Evolutionary conservation across 2,113 vertebrate genomes (phyloP).

Genomic region (Zosterops lateralis): DNA sequence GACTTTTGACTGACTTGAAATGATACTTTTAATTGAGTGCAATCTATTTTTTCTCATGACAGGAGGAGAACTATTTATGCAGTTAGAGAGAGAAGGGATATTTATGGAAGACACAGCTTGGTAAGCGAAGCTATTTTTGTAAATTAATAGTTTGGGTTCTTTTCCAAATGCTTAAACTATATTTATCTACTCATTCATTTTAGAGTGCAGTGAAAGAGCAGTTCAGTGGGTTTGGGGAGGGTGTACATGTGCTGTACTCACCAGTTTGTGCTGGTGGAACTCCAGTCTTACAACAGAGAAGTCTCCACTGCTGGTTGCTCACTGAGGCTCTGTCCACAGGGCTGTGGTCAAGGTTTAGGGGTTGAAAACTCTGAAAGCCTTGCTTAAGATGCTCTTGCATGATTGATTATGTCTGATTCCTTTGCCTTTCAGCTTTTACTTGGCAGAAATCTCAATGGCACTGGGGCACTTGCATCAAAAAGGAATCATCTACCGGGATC

Average conservation of each 20-base stretch:
- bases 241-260: background rate
- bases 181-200: background rate
- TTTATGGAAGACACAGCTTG: constrained; percentile 99
- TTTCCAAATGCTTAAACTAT: background rate
- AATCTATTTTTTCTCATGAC: constrained; percentile 31
- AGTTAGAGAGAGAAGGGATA: constrained; percentile 96
- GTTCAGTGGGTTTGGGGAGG: background rate
- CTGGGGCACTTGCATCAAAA: constrained; percentile 98
- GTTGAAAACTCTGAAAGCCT: background rate
- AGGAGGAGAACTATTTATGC: constrained; percentile 99
- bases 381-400: constrained; percentile 35
- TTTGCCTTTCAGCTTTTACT: constrained; percentile 90
- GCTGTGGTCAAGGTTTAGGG: background rate
- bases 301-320: background rate
- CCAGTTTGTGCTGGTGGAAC: background rate
- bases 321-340: background rate
- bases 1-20: constrained; percentile 25
- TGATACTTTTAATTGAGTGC: constrained; percentile 2
- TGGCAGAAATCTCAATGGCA: constrained; percentile 99
- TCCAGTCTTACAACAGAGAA: background rate
- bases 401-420: constrained; percentile 47
- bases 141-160: background rate
- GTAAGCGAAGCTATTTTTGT: constrained; percentile 75
- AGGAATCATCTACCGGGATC: constrained; percentile 98
- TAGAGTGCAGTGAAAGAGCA: background rate